phyloP scores from a whole-genome alignment of 2,113 vertebrate species.

The Coracopsis vasa region DNA sequence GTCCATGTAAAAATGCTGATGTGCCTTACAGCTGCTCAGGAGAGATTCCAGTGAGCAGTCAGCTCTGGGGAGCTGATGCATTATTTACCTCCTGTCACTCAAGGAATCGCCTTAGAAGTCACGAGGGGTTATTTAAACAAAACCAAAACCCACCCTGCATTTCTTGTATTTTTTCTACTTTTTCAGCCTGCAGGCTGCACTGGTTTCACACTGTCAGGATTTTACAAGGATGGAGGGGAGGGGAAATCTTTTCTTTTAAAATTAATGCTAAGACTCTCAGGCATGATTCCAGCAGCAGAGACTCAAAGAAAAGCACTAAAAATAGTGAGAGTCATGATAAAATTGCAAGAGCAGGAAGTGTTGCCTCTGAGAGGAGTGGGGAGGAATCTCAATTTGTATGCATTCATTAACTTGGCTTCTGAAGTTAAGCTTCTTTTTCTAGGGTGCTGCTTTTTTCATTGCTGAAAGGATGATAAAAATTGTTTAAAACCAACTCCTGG shows the following conservation, averaged over 20 bases:
- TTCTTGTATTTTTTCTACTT: neutral
- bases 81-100: neutral
- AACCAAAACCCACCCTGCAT: neutral
- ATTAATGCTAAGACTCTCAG: conserved; percentile 10
- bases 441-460: neutral
- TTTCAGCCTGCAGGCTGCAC: conserved; percentile 1
- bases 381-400: conserved; percentile 54
- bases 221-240: neutral
- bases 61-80: neutral
- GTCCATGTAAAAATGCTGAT: neutral
- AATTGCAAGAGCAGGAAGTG: conserved; percentile 54
- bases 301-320: conserved; percentile 25
- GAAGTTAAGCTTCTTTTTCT: conserved; percentile 15
- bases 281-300: neutral
- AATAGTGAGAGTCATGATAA: conserved; percentile 48
- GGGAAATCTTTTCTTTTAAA: conserved; percentile 19
- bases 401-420: conserved; percentile 40
- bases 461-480: neutral
- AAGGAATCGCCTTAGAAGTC: neutral
- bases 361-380: conserved; percentile 31
- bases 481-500: neutral
- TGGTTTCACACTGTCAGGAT: neutral
- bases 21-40: neutral
- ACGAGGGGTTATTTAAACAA: neutral
- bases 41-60: neutral